Base-by-base conservation (phyloP, 2,113 vertebrate species). In the Nerophis ophidion region DNA sequence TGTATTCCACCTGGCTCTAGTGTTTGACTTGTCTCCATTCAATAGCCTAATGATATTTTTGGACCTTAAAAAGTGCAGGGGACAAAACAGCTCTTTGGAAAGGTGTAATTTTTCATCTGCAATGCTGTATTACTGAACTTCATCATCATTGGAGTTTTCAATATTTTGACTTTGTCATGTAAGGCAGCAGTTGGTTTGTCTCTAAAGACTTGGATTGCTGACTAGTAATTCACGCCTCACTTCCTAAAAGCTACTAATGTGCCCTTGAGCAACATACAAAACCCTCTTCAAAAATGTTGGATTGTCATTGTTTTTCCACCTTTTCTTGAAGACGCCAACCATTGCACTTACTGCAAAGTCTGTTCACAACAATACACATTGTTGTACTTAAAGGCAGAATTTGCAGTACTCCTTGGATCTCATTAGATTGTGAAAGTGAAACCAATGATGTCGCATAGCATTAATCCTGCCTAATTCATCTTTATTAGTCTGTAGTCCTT, bases 141-240 rank as follows among this genome's bases (percentile, higher is more conserved):
- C 38, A 40, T 40, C 38, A 40, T 40, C 1, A 40, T 40, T 3
- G 1, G 8, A 40, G 38, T 40, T 40, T 8, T 8, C 10, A 7
- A 10, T 40, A 40, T 40, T 38, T 40, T 40, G 38, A 40, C 38
- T 3, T 9, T 40, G 8, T 40, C 8, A 40, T 40, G 8, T 40
- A 40, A 40, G 38, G 1, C 9, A 64, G 61, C 61, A 46, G 44
- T 61, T 16, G 13, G 19, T 46, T 70, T 38, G 34, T 14, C 52
- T 6, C 6, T 38, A 5, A 15, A 6, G 15, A 16, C 52, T 38
- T 54, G 34, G 52, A 33, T 54, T 35, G 51, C 8, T 38, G 52
- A 54, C 7, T 35, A 38, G 14, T 16, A 38, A 35, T n/a, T 17
- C 4, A 15, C 52, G 13, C 26, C 26, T 52, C 7, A 15, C 52